Evolutionary conservation across 2,113 vertebrate genomes (phyloP), one percentile per base, ranked within the genome.

Genomic region (Sarotherodon lohbergeri): DNA sequence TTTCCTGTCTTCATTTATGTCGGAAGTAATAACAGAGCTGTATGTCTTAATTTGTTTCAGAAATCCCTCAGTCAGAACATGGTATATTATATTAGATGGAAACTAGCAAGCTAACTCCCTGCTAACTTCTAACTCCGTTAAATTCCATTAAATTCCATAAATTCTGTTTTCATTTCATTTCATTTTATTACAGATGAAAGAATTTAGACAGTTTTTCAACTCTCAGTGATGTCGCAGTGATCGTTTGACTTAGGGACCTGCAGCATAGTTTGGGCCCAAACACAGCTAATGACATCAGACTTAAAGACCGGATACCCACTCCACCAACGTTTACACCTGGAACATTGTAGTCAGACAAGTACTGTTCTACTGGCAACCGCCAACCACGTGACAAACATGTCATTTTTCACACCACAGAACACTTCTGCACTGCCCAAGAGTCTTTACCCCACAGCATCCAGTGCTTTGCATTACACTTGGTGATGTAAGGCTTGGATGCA

Each of bases 361-460:
- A 61, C 27, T 61, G 27, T 32, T 61, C 27, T 32, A 32, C 1
- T 61, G 57, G 57, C 57, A 61, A 32, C 57, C 2, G 8, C 27
- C 5, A 1, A 61, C 32, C 14, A 14, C 12, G 0, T 0, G 55
- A 27, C 12, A 57, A 27, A 57, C 24, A 27, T 57, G 24, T 57
- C 27, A 57, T 17, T 32, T 14, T 14, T 32, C 27, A 59, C 24
- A 4, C 7, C 16, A 29, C 27, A 59, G 0, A 29, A 29, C 56
- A 16, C 13, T 29, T 29, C 13, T 59, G 24, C 24, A 59, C 7
- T 5, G 24, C 34, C 34, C 34, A 36, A 36, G 34, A 29, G 24
- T 59, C 56, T 59, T 59, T 59, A 27, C 56, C 29, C 56, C 56
- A 29, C 56, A 29, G 56, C 4, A 59, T 59, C 56, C 56, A 3